A percentile compares a stretch with the other conserved stretches of the same genome.
These are phyloP conservation scores for Nettapus auritus DNA, from an alignment of 2,113 vertebrate species.

Conservation along the genomic window DNA sequence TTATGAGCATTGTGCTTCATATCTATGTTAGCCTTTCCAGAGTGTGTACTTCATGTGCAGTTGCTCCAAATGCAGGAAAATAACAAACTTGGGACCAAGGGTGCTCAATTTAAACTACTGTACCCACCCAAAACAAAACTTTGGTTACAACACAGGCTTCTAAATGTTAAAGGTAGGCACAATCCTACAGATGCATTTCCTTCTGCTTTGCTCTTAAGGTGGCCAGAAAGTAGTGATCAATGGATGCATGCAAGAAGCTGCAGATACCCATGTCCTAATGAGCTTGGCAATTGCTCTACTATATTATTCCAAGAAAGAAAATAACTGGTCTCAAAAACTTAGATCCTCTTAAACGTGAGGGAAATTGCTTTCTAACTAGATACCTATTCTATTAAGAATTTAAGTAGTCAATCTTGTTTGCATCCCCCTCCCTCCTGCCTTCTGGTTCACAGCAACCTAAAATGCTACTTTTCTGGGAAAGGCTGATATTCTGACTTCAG, in stretches of 20 bases:
- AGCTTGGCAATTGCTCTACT: not conserved
- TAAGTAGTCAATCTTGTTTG: conserved; percentile 22
- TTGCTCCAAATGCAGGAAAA: not conserved
- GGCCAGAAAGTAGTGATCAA: not conserved
- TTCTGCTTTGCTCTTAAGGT: not conserved
- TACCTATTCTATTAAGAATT: conserved; percentile 48
- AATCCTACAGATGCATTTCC: not conserved
- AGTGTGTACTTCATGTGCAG: not conserved
- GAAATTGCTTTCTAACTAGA: conserved; percentile 59
- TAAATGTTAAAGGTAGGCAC: not conserved
- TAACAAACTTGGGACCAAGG: not conserved
- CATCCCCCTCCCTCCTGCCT: not conserved
- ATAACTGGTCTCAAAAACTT: not conserved
- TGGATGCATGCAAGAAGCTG: not conserved
- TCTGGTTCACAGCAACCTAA: conserved; percentile 62
- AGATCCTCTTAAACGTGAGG: not conserved
- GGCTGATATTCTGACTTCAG: conserved; percentile 81
- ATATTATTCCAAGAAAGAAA: conserved; percentile 26
- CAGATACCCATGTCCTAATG: not conserved
- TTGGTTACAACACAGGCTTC: accelerated
- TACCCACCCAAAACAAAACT: not conserved
- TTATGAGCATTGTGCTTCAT: not conserved
- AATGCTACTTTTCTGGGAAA: conserved; percentile 81
- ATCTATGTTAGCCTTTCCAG: not conserved
- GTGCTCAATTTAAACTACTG: not conserved